phyloP scores from a whole-genome alignment of 2,888 invertebrate genomes.

The Cataglyphis cursor region DNA sequence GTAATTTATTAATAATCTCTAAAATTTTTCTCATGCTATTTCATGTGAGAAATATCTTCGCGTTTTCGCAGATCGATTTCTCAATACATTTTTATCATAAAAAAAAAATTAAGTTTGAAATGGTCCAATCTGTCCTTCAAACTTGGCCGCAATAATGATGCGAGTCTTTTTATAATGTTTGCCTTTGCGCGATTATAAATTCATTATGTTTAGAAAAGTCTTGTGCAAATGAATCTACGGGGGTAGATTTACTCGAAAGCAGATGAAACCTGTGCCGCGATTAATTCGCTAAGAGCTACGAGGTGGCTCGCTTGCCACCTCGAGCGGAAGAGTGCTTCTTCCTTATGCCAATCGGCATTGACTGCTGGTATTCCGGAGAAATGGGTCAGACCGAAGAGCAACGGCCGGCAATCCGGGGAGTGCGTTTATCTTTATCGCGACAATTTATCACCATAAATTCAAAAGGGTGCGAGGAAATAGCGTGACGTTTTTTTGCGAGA shows the following conservation, averaged over 20 bases:
- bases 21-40: neutral
- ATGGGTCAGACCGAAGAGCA: constrained; percentile 30
- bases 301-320: constrained; percentile 30
- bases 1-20: neutral
- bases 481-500: constrained; percentile 42
- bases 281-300: constrained; percentile 54
- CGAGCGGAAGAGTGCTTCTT: constrained; percentile 48
- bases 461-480: constrained; percentile 23
- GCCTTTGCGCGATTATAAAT: constrained; percentile 9
- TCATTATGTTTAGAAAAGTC: constrained; percentile 16
- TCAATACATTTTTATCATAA: neutral
- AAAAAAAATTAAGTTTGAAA: neutral
- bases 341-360: constrained; percentile 53
- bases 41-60: neutral
- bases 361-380: constrained; percentile 38
- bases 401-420: constrained; percentile 44
- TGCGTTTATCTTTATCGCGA: constrained; percentile 50
- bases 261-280: constrained; percentile 18
- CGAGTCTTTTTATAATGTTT: neutral
- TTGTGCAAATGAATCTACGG: constrained; percentile 4
- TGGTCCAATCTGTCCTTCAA: neutral
- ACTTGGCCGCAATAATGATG: neutral
- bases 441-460: constrained; percentile 60
- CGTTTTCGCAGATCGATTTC: neutral
- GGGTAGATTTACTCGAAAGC: constrained; percentile 1